phyloP scores from a whole-genome alignment of 2,113 vertebrate genomes.

The Colaptes auratus region DNA sequence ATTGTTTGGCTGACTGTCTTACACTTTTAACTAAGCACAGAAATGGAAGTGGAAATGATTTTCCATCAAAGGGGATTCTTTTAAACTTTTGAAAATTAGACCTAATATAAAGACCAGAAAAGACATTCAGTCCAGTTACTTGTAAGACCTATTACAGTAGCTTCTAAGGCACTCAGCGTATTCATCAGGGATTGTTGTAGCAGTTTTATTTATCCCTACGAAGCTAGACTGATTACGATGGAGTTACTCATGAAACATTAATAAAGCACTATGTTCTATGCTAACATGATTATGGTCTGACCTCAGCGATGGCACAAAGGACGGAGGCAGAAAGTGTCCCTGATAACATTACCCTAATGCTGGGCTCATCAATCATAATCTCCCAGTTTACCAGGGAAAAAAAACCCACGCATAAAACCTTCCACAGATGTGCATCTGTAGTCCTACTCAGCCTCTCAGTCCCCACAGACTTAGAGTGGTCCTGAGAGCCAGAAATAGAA shows the following conservation, averaged over 20 bases:
- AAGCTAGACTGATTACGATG: slow-evolving; percentile 67
- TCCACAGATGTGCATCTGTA: slow-evolving; percentile 74
- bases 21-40: neutral
- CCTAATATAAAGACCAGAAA: slow-evolving; percentile 17
- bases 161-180: slow-evolving; percentile 31
- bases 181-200: slow-evolving; percentile 35
- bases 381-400: slow-evolving; percentile 73
- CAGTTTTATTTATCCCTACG: slow-evolving; percentile 68
- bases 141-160: slow-evolving; percentile 36
- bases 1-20: neutral
- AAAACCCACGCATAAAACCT: slow-evolving; percentile 39
- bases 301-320: slow-evolving; percentile 82
- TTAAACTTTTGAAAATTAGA: slow-evolving; percentile 49
- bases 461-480: slow-evolving; percentile 60
- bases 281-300: slow-evolving; percentile 87
- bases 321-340: slow-evolving; percentile 82
- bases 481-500: slow-evolving; percentile 74
- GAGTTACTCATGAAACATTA: slow-evolving; percentile 87
- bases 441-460: slow-evolving; percentile 66
- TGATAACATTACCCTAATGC: slow-evolving; percentile 88
- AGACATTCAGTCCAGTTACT: slow-evolving; percentile 6
- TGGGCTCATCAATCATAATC: slow-evolving; percentile 89
- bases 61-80: slow-evolving; percentile 6
- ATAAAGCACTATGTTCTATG: slow-evolving; percentile 84
- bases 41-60: neutral